Percentiles rank a stretch among this genome's conserved stretches.
phyloP scores from a whole-genome alignment of 2,113 vertebrate species.

The Platichthys flesus region DNA sequence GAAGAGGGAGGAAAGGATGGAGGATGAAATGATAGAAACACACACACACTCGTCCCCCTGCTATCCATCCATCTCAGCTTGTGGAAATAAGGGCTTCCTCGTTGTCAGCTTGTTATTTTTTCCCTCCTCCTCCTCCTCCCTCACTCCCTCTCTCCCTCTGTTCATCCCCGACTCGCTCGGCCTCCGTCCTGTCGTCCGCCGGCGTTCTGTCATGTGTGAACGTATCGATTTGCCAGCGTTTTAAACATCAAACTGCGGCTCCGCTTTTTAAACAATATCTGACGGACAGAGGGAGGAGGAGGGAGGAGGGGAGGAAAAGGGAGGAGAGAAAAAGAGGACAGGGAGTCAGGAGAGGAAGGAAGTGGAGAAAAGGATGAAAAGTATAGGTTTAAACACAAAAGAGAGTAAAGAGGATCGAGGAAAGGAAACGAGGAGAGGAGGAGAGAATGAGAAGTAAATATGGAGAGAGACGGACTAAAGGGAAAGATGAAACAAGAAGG shows the following conservation, averaged over 20 bases:
- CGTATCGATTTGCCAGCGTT: slow-evolving; percentile 87
- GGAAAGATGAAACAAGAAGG: too few species aligned
- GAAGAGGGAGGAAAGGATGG: slow-evolving; percentile 5
- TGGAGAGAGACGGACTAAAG: background rate
- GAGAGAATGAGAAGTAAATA: background rate
- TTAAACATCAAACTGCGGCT: slow-evolving; percentile 85
- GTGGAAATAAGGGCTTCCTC: slow-evolving; percentile 74
- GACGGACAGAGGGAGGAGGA: slow-evolving; percentile 58
- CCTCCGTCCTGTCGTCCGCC: slow-evolving; percentile 62
- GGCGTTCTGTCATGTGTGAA: slow-evolving; percentile 84
- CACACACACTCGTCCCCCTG: slow-evolving; percentile 46
- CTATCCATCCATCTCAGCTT: slow-evolving; percentile 67
- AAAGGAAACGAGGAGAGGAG: background rate
- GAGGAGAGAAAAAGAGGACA: background rate
- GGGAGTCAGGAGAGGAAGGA: too few species aligned
- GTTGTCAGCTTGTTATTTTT: slow-evolving; percentile 78
- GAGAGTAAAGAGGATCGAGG: background rate
- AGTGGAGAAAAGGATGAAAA: background rate
- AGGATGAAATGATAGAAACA: slow-evolving; percentile 34
- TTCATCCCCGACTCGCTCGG: slow-evolving; percentile 46
- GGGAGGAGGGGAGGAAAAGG: slow-evolving; percentile 22
- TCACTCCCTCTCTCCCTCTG: slow-evolving; percentile 19
- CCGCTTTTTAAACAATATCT: slow-evolving; percentile 86
- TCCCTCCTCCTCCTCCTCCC: slow-evolving; percentile 30
- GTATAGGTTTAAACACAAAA: background rate